Percentiles rank a stretch among this genome's conserved stretches.
These are phyloP conservation scores for Matsumurasca onukii DNA, from an alignment of 1,140 invertebrate species.

Conservation along the genomic window DNA sequence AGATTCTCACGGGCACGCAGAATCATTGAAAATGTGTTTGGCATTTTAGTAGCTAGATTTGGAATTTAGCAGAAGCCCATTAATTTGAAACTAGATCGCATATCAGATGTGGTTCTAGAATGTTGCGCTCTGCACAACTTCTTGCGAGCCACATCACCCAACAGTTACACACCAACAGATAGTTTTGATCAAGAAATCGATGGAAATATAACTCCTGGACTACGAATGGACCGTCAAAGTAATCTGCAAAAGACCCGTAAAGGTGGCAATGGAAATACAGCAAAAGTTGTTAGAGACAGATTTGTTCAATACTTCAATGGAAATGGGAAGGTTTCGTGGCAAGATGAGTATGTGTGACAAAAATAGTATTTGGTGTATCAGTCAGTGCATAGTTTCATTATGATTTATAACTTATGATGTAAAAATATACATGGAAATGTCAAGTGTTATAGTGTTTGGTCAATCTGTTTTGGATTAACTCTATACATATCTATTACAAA, in stretches of 20 bases:
- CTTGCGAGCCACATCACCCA: conserved; percentile 33
- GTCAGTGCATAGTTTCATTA: neutral
- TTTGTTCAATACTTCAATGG: conserved; percentile 36
- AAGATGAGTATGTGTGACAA: conserved; percentile 28
- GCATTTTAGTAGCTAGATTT: conserved; percentile 47
- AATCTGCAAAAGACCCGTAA: conserved; percentile 26
- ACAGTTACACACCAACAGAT: conserved; percentile 19
- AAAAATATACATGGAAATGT: no score
- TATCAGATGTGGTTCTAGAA: conserved; percentile 42
- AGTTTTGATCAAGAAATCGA: conserved; percentile 28
- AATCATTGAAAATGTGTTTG: conserved; percentile 53
- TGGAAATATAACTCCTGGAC: conserved; percentile 11
- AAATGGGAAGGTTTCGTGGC: conserved; percentile 37
- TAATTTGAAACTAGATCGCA: conserved; percentile 42
- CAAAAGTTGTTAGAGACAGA: conserved; percentile 4
- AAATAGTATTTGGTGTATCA: neutral
- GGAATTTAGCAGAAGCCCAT: conserved; percentile 46
- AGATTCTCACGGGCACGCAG: conserved; percentile 45
- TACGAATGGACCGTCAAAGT: conserved; percentile 30
- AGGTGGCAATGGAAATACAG: neutral
- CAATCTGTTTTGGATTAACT: no score
- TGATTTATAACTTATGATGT: neutral
- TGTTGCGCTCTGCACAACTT: conserved; percentile 43
- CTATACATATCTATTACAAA: no score
- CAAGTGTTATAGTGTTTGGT: neutral